These are phyloP conservation scores for Gymnocephalus cernua DNA, from an alignment of 2,113 vertebrate genomes.

Conservation along the genomic window DNA sequence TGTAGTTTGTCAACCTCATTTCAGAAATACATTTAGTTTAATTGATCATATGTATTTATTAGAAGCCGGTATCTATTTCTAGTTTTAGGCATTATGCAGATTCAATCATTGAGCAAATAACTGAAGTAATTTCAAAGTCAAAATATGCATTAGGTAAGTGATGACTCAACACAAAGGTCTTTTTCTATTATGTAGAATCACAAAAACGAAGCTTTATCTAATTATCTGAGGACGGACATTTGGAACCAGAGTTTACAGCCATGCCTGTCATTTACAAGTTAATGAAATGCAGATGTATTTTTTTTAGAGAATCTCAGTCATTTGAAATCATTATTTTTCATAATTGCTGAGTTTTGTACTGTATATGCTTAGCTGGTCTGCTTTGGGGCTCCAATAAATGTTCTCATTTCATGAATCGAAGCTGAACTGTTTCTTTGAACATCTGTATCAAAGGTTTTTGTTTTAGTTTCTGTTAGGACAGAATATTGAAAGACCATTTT, in stretches of 20 bases:
- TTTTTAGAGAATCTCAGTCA: neutral
- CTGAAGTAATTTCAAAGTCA: neutral
- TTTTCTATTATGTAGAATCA: neutral
- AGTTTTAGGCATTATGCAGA: neutral
- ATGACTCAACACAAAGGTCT: neutral
- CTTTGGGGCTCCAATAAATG: slow-evolving; percentile 33
- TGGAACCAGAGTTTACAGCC: neutral
- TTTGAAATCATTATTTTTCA: neutral
- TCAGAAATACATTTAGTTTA: neutral
- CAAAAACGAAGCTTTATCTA: neutral
- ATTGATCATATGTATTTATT: slow-evolving; percentile 8
- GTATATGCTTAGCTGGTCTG: slow-evolving; percentile 23
- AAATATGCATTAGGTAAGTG: neutral
- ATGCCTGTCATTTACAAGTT: neutral
- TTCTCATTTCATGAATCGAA: slow-evolving; percentile 23
- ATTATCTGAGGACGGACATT: neutral
- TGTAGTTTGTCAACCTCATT: neutral
- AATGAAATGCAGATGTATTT: slow-evolving; percentile 16
- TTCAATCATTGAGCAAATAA: neutral
- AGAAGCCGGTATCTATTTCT: neutral
- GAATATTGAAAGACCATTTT: slow-evolving; percentile 26
- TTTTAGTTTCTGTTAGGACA: slow-evolving; percentile 33
- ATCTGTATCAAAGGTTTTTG: neutral
- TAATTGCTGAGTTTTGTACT: neutral
- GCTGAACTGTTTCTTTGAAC: slow-evolving; percentile 39